Conservation (phyloP, 2,113 vertebrate species). For the Seriola rivoliana region DNA sequence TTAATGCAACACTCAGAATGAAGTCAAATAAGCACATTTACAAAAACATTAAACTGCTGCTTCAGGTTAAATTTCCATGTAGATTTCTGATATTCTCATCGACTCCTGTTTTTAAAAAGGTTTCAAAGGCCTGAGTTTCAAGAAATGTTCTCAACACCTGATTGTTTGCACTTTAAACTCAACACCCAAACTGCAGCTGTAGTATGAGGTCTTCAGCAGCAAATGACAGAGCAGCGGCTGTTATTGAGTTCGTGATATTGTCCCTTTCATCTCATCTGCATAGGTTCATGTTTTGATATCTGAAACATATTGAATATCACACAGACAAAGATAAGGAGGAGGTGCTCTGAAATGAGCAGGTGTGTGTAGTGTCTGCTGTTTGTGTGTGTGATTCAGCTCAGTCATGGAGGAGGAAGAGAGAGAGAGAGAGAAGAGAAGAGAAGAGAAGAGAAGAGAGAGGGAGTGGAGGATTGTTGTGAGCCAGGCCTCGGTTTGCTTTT, state of each 20-base stretch:
- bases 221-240: slow-evolving; percentile 40
- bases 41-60: no score
- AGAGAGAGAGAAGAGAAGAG: slow-evolving; percentile 9
- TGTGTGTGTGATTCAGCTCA: slow-evolving; percentile 49
- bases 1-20: no score
- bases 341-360: slow-evolving; percentile 60
- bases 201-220: slow-evolving; percentile 5
- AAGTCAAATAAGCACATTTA: no score
- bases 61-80: neutral
- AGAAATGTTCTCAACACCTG: neutral
- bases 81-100: neutral
- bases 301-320: slow-evolving; percentile 79
- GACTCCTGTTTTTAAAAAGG: neutral
- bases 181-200: neutral
- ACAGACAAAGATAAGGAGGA: slow-evolving; percentile 68
- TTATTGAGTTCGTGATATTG: slow-evolving; percentile 64
- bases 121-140: neutral
- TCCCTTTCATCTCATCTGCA: slow-evolving; percentile 74
- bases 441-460: slow-evolving; percentile 29
- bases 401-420: slow-evolving; percentile 40
- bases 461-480: slow-evolving; percentile 67
- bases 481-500: slow-evolving; percentile 70
- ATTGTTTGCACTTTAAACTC: slow-evolving; percentile 13
- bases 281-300: slow-evolving; percentile 69
- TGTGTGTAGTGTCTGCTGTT: slow-evolving; percentile 43